phyloP scores from a whole-genome alignment of 2,797 vertebrate genomes.

The Micromesistius poutassou region DNA sequence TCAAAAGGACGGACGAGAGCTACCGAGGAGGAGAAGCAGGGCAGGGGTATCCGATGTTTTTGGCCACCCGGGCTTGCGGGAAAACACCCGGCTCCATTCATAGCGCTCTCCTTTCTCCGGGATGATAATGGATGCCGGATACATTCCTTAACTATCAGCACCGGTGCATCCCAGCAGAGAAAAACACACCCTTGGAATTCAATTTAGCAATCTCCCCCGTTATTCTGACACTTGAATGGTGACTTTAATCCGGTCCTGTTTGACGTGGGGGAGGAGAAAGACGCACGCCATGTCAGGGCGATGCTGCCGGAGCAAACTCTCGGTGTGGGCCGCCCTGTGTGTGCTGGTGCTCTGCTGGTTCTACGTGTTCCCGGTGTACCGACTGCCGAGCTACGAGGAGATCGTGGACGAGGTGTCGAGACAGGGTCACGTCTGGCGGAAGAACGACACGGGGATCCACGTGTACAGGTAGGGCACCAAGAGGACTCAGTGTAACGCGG shows the following conservation, averaged over 20 bases:
- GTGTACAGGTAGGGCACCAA: slow-evolving; percentile 78
- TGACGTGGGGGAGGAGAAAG: neutral
- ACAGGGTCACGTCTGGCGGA: slow-evolving; percentile 80
- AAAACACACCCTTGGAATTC: no score
- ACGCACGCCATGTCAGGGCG: slow-evolving; percentile 69
- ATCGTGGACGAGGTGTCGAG: slow-evolving; percentile 87
- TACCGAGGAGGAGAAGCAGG: no score
- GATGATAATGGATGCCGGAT: neutral
- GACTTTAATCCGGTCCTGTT: slow-evolving; percentile 11
- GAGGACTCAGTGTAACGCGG: slow-evolving; percentile 20
- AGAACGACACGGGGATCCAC: slow-evolving; percentile 80
- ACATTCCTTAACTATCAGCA: slow-evolving; percentile 1
- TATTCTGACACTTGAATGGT: neutral
- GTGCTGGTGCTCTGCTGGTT: slow-evolving; percentile 92
- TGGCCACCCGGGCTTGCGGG: no score
- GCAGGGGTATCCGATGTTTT: no score
- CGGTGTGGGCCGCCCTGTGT: slow-evolving; percentile 85
- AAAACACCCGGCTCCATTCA: no score
- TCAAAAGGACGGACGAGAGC: no score
- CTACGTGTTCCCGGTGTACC: slow-evolving; percentile 86
- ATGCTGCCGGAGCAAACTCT: slow-evolving; percentile 82
- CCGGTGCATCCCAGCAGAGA: neutral
- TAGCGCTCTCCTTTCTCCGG: neutral
- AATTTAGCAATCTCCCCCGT: no score
- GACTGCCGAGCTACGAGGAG: slow-evolving; percentile 84